phyloP scores from a whole-genome alignment of 2,797 vertebrate species.

The Euthynnus affinis region DNA sequence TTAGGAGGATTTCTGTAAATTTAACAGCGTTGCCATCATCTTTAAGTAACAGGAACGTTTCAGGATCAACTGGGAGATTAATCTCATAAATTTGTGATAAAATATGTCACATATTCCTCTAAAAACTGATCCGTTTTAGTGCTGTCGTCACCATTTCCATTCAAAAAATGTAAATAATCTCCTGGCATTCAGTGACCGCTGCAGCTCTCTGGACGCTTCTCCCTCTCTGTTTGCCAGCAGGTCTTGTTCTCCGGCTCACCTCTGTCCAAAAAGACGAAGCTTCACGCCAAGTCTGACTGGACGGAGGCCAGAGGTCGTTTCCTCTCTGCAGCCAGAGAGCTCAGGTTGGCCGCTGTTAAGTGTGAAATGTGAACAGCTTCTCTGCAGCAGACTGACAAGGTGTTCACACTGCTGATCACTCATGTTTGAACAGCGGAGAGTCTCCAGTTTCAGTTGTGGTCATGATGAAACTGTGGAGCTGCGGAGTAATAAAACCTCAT shows the following conservation, averaged over 20 bases:
- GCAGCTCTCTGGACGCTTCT: slow-evolving; percentile 13
- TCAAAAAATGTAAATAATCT: too few species aligned
- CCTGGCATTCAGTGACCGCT: neutral
- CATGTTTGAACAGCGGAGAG: neutral
- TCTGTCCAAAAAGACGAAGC: neutral
- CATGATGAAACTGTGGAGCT: too few species aligned
- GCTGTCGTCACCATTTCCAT: too few species aligned
- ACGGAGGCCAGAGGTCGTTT: slow-evolving; percentile 42
- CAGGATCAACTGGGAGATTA: too few species aligned
- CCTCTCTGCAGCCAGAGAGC: neutral
- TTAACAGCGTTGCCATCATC: too few species aligned
- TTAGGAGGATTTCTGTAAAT: too few species aligned
- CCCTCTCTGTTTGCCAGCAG: slow-evolving; percentile 21
- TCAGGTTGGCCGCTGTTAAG: slow-evolving; percentile 16
- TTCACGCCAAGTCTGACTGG: slow-evolving; percentile 24
- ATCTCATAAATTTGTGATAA: too few species aligned
- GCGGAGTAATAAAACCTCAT: too few species aligned
- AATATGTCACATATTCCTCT: too few species aligned
- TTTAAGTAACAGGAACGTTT: too few species aligned
- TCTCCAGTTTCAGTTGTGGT: too few species aligned
- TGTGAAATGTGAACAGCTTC: slow-evolving; percentile 14
- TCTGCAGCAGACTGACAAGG: neutral
- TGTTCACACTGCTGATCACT: neutral
- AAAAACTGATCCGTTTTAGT: too few species aligned
- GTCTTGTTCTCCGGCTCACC: slow-evolving; percentile 17